Percentiles rank a stretch among this genome's conserved stretches.
These are phyloP conservation scores for Drosophila sp. DNA, from an alignment of 1,140 invertebrate genomes.

Conservation along the genomic window DNA sequence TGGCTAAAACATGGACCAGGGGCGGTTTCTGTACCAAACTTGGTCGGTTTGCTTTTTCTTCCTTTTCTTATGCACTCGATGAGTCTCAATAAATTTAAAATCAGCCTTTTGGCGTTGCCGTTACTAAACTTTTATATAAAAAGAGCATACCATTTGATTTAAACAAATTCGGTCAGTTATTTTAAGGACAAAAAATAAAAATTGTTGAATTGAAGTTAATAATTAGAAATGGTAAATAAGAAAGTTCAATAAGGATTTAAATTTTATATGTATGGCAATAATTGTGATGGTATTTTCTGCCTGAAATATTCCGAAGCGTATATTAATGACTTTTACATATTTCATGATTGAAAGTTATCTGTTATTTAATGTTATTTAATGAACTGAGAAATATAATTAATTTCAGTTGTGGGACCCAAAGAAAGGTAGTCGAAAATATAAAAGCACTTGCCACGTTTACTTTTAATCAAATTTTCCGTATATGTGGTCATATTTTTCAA, in stretches of 20 bases:
- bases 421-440: constrained; percentile 44
- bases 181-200: background rate
- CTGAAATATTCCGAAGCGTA: no score
- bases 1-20: constrained; percentile 18
- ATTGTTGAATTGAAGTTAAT: no score
- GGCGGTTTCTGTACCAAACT: constrained; percentile 10
- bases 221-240: no score
- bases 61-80: constrained; percentile 67
- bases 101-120: constrained; percentile 7
- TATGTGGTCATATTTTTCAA: constrained; percentile 48
- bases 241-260: no score
- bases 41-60: constrained; percentile 8
- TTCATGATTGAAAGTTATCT: no score
- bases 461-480: constrained; percentile 75
- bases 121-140: background rate
- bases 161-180: background rate
- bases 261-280: no score
- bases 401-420: constrained; percentile 11
- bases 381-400: constrained; percentile 31
- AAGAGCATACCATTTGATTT: background rate
- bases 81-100: constrained; percentile 71
- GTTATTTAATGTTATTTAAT: no score
- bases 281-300: no score
- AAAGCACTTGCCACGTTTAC: constrained; percentile 54
- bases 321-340: background rate